Base-by-base conservation (phyloP, 2,113 vertebrate species). In the Dasyornis broadbenti region DNA sequence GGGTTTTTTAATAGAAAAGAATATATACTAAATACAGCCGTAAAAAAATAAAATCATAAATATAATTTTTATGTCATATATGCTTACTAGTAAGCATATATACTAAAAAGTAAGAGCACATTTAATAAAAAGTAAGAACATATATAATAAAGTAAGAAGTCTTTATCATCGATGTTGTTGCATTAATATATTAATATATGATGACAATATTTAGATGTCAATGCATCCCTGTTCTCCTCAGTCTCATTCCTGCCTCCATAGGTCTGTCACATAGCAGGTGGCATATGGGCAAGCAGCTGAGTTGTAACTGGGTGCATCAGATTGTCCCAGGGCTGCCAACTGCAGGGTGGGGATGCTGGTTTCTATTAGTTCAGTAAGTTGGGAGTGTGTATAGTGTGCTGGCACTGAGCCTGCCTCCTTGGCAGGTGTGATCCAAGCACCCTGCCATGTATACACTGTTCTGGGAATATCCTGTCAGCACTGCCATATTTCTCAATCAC, bases 401-500 rank as follows among this genome's bases (percentile, higher is more conserved):
- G 93, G 87, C 68, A 0, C 52, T 20, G 44, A 86, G 86, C 72
- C 80, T 90, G 13, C 30, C 70, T 82, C 87, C 45, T 80, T 94
- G 81, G 90, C 75, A 95, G 83, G 84, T 65, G 68, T 90, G 68
- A 92, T 86, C 68, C 72, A 37, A 95, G 61, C 44, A 93, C 76
- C 56, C 79, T 93, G 56, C 75, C 79, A 40, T 69, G 37, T 45
- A 39, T 80, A 63, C 10, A 6, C 35, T 44, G 44, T 86, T 87
- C 85, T 91, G 87, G 59, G 90, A 88, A 90, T 89, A 89, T 82
- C 40, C 30, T 65, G 57, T 77, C 81, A 80, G 87, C 50, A 61
- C 42, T 90, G 68, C n/a, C 79, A 37, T 87, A 89, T 96, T 93
- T 96, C 76, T 93, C 85, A 90, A 18, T 94, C 93, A 90, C 30